Evolutionary conservation across 2,797 vertebrate species (phyloP).

Genomic region (Mionectes olivaceus): DNA sequence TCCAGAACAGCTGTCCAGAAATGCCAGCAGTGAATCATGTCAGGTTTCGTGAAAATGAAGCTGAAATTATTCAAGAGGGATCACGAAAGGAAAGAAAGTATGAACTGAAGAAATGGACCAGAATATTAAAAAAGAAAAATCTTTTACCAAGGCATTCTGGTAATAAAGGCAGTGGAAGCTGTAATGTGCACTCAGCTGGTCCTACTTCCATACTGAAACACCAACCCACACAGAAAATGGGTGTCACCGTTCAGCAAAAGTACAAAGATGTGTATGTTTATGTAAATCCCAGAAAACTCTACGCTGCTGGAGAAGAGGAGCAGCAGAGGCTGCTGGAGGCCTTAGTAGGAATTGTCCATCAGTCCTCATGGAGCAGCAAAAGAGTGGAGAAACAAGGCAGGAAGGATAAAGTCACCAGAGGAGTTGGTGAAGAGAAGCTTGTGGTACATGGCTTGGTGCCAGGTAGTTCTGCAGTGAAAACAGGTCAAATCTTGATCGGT

Average conservation of each 20-base stretch:
- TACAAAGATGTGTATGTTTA: constrained; percentile 91
- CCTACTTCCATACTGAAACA: constrained; percentile 93
- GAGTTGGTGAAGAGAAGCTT: constrained; percentile 79
- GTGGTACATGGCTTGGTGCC: constrained; percentile 89
- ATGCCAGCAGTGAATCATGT: constrained; percentile 86
- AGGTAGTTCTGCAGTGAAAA: constrained; percentile 88
- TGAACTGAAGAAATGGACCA: constrained; percentile 87
- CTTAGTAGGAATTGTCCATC: constrained; percentile 90
- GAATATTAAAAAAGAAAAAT: constrained; percentile 86
- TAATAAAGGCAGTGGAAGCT: constrained; percentile 67
- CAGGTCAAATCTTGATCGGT: constrained; percentile 91
- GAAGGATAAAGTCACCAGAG: constrained; percentile 34
- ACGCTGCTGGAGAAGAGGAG: constrained; percentile 48
- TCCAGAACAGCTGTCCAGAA: constrained; percentile 76
- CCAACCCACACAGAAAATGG: constrained; percentile 79
- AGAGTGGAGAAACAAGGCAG: constrained; percentile 70
- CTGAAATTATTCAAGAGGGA: constrained; percentile 88
- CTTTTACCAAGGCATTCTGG: constrained; percentile 76
- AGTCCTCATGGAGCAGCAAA: constrained; percentile 79
- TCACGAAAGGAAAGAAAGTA: constrained; percentile 78
- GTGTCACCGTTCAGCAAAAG: constrained; percentile 78
- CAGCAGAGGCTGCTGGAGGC: constrained; percentile 85
- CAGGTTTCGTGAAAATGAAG: constrained; percentile 91
- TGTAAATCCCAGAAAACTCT: constrained; percentile 90
- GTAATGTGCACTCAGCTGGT: constrained; percentile 46